phyloP scores from a whole-genome alignment of 2,797 vertebrate species.

The Phataginus tricuspis region DNA sequence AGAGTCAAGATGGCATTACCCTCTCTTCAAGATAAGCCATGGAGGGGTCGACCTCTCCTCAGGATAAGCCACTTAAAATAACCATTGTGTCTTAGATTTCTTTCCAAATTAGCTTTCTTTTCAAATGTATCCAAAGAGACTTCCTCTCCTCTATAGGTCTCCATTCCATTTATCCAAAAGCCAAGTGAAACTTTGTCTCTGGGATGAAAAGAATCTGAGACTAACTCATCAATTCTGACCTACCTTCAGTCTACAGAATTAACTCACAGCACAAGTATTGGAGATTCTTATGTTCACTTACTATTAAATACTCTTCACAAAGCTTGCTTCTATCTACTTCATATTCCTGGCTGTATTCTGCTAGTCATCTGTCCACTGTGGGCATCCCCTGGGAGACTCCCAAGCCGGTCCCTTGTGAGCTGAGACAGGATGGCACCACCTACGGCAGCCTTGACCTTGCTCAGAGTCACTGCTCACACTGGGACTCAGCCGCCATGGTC shows the following conservation, averaged over 20 bases:
- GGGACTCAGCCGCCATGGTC: neutral
- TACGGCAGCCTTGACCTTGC: neutral
- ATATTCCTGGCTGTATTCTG: neutral
- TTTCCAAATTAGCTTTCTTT: conserved; percentile 1
- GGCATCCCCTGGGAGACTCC: neutral
- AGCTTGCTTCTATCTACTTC: neutral
- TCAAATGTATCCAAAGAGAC: neutral
- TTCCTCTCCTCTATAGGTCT: neutral
- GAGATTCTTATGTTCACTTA: neutral
- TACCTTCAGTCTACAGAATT: neutral
- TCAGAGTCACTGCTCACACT: neutral
- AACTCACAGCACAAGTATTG: neutral
- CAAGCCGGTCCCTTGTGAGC: accelerated
- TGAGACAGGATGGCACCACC: accelerated
- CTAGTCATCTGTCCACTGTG: accelerated
- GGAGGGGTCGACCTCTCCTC: neutral
- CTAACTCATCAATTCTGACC: neutral
- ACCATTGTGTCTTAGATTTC: neutral
- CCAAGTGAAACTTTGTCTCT: neutral
- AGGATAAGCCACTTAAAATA: neutral
- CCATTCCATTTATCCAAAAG: neutral
- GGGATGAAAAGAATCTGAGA: neutral
- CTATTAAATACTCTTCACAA: neutral
- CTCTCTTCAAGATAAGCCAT: no score
- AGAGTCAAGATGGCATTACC: no score